Conservation (phyloP, 2,113 vertebrate genomes). For the Nesogale talazaci region DNA sequence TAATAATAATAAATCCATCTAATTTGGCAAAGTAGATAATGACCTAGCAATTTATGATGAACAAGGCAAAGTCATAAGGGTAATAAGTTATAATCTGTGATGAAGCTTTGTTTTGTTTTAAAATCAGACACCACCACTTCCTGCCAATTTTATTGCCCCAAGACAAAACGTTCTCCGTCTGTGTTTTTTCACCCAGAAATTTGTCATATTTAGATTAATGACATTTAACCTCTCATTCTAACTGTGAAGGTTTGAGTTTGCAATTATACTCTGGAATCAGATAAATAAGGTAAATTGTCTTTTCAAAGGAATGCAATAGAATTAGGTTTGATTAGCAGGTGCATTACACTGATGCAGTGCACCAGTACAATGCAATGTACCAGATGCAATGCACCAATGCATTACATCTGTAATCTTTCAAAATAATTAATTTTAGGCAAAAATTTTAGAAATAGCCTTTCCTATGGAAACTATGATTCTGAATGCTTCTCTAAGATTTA, state of each 20-base stretch:
- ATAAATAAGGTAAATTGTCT: conserved; percentile 21
- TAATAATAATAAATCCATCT: not conserved
- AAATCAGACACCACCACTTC: not conserved
- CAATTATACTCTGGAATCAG: conserved; percentile 26
- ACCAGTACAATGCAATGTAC: not conserved
- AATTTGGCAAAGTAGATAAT: not conserved
- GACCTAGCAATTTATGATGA: not conserved
- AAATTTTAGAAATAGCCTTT: conserved; percentile 32
- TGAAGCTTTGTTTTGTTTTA: not conserved
- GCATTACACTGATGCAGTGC: conserved; percentile 23
- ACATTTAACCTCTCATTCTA: conserved; percentile 31
- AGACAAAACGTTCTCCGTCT: not conserved
- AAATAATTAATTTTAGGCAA: conserved; percentile 39
- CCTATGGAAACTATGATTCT: not conserved
- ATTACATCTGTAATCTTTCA: conserved; percentile 48
- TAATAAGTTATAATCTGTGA: not conserved
- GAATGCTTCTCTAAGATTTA: not conserved
- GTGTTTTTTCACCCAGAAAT: conserved; percentile 6
- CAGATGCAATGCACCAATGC: not conserved
- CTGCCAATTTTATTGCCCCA: conserved; percentile 8
- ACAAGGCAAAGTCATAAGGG: not conserved
- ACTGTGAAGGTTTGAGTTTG: conserved; percentile 32
- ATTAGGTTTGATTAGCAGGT: conserved; percentile 18
- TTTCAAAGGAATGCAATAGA: conserved; percentile 24
- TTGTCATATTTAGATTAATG: conserved; percentile 39